Evolutionary conservation across 2,888 invertebrate species (phyloP), one percentile per base, ranked within the genome.

Genomic region (Scaptomyza cyrtandrae): DNA sequence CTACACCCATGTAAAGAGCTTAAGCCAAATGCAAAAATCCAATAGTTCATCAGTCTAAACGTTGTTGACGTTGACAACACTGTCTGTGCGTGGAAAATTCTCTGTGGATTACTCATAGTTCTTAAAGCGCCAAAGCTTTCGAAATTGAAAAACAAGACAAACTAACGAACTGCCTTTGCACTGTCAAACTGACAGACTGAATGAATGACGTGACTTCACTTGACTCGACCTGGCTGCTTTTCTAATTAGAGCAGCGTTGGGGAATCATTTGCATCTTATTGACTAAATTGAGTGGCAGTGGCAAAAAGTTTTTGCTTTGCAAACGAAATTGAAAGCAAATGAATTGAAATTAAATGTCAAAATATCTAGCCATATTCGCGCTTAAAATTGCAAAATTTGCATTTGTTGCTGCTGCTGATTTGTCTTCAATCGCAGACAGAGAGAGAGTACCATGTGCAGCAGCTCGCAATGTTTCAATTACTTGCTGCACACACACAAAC

Each of bases 201-300:
- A 6, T 41, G 41, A 41, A 10, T 41, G 41, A 41, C 16, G 16
- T 19, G 41, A 41, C 16, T 41, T 39, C 24, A 24, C 5, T 24
- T 24, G 64, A 13, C 31, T 41, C 44, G 39, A 39, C 33, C 35
- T 41, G 50, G 35, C 55, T 62, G 77, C 39, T 44, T 61, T 78
- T 77, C 64, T 75, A 77, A 77, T 77, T 77, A 77, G 77, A 64
- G 41, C 31, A 27, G 59, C 55, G 57, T 43, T 41, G 29, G 50
- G 7, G 53, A 11, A 69, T 67, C 88, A 88, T 88, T 86, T 88
- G 80, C 84, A 88, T 86, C 76, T 86, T 88, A 86, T 88, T 88
- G 86, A 88, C 86, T 88, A 81, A 86, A 88, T 86, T 86, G 78
- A 74, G 85, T 73, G 76, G 55, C 73, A 52, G 41, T 41, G 62